phyloP scores from a whole-genome alignment of 2,113 vertebrate genomes.

The Oryzias celebensis region DNA sequence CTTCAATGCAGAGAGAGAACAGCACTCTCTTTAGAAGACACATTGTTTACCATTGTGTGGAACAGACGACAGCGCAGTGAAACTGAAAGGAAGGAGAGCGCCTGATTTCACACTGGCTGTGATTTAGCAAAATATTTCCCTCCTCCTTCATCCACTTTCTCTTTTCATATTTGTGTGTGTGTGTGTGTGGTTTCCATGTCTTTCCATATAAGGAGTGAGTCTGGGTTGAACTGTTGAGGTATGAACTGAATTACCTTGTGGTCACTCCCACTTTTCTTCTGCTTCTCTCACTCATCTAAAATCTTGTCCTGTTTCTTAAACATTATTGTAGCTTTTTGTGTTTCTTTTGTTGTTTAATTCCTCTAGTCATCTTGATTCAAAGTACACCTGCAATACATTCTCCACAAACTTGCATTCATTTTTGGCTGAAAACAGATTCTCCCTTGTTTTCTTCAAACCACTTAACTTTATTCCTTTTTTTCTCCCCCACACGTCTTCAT shows the following conservation, averaged over 20 bases:
- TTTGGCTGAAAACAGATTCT: slow-evolving; percentile 5
- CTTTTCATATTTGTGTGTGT: slow-evolving; percentile 5
- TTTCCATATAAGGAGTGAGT: slow-evolving; percentile 68
- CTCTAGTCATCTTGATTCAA: background rate
- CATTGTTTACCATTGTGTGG: slow-evolving; percentile 27
- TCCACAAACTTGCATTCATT: background rate
- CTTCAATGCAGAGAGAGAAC: slow-evolving; percentile 5
- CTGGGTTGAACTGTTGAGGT: slow-evolving; percentile 57
- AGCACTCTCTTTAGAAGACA: background rate
- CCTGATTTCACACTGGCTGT: slow-evolving; percentile 29
- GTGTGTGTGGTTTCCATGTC: slow-evolving; percentile 45
- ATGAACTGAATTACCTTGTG: slow-evolving; percentile 59
- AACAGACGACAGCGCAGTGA: slow-evolving; percentile 18
- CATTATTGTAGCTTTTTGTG: background rate
- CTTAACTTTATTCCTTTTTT: slow-evolving; percentile 20
- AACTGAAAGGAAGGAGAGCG: slow-evolving; percentile 32
- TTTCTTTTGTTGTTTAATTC: background rate
- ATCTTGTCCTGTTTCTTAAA: background rate
- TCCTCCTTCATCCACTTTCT: slow-evolving; percentile 38
- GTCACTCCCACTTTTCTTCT: slow-evolving; percentile 42
- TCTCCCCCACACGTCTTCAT: slow-evolving; percentile 24
- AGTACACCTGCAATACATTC: background rate
- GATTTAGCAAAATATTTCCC: slow-evolving; percentile 34
- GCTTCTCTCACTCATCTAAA: slow-evolving; percentile 10
- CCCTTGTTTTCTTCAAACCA: background rate